Base-by-base conservation (phyloP, 2,888 invertebrate species). In the Tetanocera ferruginea region DNA sequence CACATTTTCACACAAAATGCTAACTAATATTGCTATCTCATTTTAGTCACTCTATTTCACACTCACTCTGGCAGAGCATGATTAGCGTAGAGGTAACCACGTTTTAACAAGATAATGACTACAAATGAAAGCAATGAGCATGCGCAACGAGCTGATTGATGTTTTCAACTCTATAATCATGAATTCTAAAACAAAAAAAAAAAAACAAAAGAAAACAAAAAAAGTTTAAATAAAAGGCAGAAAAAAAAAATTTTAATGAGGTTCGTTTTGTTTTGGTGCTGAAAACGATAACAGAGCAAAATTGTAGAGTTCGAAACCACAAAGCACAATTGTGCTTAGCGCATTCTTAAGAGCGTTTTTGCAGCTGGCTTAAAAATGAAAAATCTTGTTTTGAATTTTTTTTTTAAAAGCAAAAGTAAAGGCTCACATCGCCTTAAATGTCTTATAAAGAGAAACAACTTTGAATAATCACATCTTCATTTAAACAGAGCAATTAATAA, bases 61-160 rank as follows among this genome's bases (percentile, higher is more conserved):
- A 11, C 6, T 17, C 3, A 17, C 64, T 34, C 51, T 8, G 11
- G 5, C 9, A 49, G 23, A n/a, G 9, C 17, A 3, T 69, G 25
- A 51, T 69, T 51, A 49, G 17, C 6, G n/a, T 31, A 69, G 69
- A 23, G 25, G 49, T 51, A 57, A 75, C 75, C 34, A 67, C 55
- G 55, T 67, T 37, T 75, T 75, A 75, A 55, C 75, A 55, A 75
- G 67, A 75, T 75, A 75, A 75, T 75, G 75, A 67, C 66, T 43
- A 55, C 57, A 75, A 75, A 75, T 67, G 67, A 34, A 23, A 25
- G 67, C 66, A 66, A 52, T 64, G 49, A 64, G 66, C 66, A 67
- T 66, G 75, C 66, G 75, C 75, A 66, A 52, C 75, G 55, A 66
- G 52, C 66, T 75, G 75, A 75, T 66, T 75, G 75, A 75, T 75